phyloP scores from a whole-genome alignment of 2,797 vertebrate species.

The Hyperoplus lanceolatus region DNA sequence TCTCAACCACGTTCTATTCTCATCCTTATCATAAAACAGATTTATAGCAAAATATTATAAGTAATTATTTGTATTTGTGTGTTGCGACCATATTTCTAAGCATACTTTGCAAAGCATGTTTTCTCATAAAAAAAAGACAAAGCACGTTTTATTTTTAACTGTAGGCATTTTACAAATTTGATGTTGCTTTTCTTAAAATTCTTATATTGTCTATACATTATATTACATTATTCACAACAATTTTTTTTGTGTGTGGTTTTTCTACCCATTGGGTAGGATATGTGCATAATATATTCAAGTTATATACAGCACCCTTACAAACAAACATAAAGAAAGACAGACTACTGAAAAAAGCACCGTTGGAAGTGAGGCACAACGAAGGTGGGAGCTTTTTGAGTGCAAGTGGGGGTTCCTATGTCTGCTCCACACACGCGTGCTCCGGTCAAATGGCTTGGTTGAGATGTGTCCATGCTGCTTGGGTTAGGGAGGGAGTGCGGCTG shows the following conservation, averaged over 20 bases:
- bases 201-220: conserved; percentile 95
- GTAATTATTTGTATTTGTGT: conserved; percentile 88
- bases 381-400: conserved; percentile 88
- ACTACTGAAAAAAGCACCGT: conserved; percentile 95
- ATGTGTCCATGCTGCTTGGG: conserved; percentile 46
- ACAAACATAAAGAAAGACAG: conserved; percentile 87
- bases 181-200: conserved; percentile 93
- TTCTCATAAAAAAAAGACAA: conserved; percentile 82
- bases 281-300: conserved; percentile 98
- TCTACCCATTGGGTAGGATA: conserved; percentile 99
- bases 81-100: conserved; percentile 88
- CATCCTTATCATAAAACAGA: conserved; percentile 84
- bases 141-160: conserved; percentile 82
- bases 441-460: conserved; percentile 66
- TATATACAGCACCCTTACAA: conserved; percentile 97
- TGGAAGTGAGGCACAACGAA: conserved; percentile 96
- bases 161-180: conserved; percentile 93
- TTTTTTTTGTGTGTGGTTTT: conserved; percentile 82
- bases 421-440: conserved; percentile 67
- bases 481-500: conserved; percentile 5
- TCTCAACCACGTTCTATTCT: conserved; percentile 74
- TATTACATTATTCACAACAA: conserved; percentile 96
- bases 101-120: no score
- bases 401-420: conserved; percentile 88
- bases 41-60: conserved; percentile 95